Evolutionary conservation across 2,888 invertebrate species (phyloP).

Genomic region (Lasiommata megera): DNA sequence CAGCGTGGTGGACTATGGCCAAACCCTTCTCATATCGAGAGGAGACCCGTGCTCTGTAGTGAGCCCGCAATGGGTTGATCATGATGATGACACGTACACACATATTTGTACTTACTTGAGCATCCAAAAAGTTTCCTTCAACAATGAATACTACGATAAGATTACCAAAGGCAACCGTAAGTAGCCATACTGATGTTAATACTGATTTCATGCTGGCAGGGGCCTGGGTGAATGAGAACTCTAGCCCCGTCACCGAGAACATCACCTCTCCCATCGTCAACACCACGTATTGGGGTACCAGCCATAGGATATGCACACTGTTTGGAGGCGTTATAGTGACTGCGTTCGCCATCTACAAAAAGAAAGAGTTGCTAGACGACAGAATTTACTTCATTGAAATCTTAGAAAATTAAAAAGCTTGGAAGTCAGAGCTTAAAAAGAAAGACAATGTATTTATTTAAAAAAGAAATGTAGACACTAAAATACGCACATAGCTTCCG

Average conservation of each 20-base stretch:
- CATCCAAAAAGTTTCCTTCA: constrained; percentile 87
- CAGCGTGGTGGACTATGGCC: too few species aligned
- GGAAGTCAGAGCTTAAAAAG: too few species aligned
- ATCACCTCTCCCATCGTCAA: constrained; percentile 97
- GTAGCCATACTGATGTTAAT: constrained; percentile 93
- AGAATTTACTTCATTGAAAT: not conserved
- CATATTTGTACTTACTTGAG: constrained; percentile 81
- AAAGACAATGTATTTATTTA: too few species aligned
- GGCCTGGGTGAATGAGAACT: constrained; percentile 97
- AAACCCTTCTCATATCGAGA: too few species aligned
- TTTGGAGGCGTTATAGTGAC: constrained; percentile 84
- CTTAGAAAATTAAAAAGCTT: too few species aligned
- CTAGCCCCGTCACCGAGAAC: constrained; percentile 97
- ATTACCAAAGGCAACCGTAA: constrained; percentile 97
- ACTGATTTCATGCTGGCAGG: constrained; percentile 97
- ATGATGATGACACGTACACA: too few species aligned
- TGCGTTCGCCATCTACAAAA: constrained; percentile 48
- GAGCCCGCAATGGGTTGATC: too few species aligned
- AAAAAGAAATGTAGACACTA: not conserved
- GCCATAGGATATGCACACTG: constrained; percentile 90
- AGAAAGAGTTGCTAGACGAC: not conserved
- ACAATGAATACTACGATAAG: constrained; percentile 95
- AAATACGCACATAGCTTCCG: constrained; percentile 54
- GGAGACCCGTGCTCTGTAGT: too few species aligned
- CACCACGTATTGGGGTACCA: constrained; percentile 95